Evolutionary conservation across 2,797 vertebrate genomes (phyloP).

Genomic region (Steatocranus sp.): DNA sequence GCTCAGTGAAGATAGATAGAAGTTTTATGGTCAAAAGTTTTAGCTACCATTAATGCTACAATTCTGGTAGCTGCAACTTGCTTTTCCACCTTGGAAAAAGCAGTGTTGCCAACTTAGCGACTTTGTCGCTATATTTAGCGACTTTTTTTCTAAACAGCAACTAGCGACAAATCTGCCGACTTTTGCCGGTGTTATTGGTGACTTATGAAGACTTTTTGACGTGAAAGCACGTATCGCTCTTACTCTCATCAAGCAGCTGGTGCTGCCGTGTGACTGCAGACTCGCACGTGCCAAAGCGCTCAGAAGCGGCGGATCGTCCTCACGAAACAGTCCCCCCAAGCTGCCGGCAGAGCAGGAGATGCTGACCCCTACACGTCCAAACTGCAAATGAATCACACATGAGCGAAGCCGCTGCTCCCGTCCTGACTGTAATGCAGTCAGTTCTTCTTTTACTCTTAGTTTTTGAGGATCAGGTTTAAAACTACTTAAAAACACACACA

Average conservation of each 20-base stretch:
- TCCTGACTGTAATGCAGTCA: not conserved
- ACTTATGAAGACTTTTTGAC: not conserved
- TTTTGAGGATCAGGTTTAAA: not conserved
- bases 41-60: not conserved
- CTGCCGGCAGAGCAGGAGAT: not conserved
- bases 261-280: not conserved
- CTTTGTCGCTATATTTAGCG: fast-evolving
- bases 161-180: not conserved
- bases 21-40: not conserved
- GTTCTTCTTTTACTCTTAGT: not conserved
- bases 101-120: not conserved
- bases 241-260: not conserved
- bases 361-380: not conserved
- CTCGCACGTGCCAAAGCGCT: fast-evolving
- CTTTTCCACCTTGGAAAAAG: not conserved
- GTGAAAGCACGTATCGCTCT: fast-evolving
- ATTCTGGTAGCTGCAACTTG: not conserved
- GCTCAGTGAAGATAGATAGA: not conserved
- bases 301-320: not conserved
- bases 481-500: not conserved
- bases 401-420: not conserved
- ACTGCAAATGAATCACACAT: fast-evolving
- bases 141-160: not conserved
- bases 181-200: not conserved
- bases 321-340: not conserved